Conservation (phyloP, 2,113 vertebrate genomes). For the Pelusios castaneus region DNA sequence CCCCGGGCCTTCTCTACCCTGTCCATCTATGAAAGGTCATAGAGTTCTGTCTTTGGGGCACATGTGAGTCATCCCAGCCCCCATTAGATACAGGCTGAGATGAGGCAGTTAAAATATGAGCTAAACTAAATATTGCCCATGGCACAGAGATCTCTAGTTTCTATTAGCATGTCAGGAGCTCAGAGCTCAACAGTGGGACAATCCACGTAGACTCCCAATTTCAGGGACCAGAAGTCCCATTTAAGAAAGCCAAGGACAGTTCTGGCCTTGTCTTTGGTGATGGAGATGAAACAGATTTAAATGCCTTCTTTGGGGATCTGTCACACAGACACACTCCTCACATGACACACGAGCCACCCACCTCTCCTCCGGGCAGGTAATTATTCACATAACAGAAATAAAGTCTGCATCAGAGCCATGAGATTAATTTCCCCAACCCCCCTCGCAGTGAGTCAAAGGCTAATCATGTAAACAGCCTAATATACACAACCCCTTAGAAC, state of each 20-base stretch:
- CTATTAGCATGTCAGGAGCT: neutral
- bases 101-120: neutral
- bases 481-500: slow-evolving; percentile 32
- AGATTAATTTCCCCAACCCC: slow-evolving; percentile 63
- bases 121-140: neutral
- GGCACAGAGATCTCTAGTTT: neutral
- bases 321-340: neutral
- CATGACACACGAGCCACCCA: neutral
- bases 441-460: slow-evolving; percentile 45
- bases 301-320: neutral
- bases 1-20: neutral
- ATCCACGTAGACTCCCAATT: too few relatives aligned
- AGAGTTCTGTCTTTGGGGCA: neutral
- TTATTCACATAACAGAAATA: slow-evolving; percentile 78
- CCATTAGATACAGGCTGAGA: neutral
- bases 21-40: too few relatives aligned
- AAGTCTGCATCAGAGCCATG: slow-evolving; percentile 35
- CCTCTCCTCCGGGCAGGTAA: slow-evolving; percentile 43
- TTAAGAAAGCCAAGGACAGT: neutral
- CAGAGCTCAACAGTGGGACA: neutral
- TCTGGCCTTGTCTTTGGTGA: neutral
- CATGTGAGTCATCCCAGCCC: neutral
- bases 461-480: slow-evolving; percentile 69
- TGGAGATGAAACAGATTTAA: neutral
- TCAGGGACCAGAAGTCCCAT: neutral